Evolutionary conservation across 2,797 vertebrate species (phyloP), one percentile per base, ranked within the genome.

Genomic region (Catostomus latipinnis): DNA sequence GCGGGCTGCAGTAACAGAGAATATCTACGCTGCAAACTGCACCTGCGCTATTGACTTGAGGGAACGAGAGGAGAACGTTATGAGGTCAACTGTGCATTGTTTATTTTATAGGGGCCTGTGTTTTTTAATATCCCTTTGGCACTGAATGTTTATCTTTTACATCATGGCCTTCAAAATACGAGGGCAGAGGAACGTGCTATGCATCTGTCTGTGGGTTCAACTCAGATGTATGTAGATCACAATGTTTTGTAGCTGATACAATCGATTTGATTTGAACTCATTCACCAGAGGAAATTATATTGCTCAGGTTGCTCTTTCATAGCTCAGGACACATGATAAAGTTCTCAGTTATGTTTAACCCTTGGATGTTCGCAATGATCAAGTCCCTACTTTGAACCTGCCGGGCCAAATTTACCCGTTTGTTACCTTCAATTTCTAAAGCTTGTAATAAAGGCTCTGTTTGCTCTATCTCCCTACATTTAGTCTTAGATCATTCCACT

Each of bases 131-230:
- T 84, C 12, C 45, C 60, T 78, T 77, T 57, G 56, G 70, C 73
- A 56, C 46, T n/a, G 52, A 67, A 80, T 66, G 78, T 75, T 71
- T 57, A 80, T 86, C 77, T 76, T 82, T 83, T 80, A 80, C 69
- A 82, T 82, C 73, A 48, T 52, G n/a, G 13, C n/a, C 54, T 9
- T 61, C 46, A 18, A 74, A 65, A 54, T 46, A 43, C 11, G n/a
- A 73, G 48, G 45, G 8, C 49, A 73, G 60, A 69, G 57, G 43
- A 14, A 56, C 22, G 8, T 6, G 52, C 14, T 63, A 57, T 63
- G 48, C n/a, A 53, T 10, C 3, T 1, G 46, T 49, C 49, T 34
- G 61, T 61, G 45, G 52, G 69, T 72, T 72, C 18, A 65, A 66
- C 52, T 46, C 52, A 10, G 14, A 46, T 46, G 48, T 13, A 71